A percentile compares a stretch with the other conserved stretches of the same genome.
These are phyloP conservation scores for Miniopterus natalensis DNA, from an alignment of 2,113 vertebrate genomes.

Conservation along the genomic window DNA sequence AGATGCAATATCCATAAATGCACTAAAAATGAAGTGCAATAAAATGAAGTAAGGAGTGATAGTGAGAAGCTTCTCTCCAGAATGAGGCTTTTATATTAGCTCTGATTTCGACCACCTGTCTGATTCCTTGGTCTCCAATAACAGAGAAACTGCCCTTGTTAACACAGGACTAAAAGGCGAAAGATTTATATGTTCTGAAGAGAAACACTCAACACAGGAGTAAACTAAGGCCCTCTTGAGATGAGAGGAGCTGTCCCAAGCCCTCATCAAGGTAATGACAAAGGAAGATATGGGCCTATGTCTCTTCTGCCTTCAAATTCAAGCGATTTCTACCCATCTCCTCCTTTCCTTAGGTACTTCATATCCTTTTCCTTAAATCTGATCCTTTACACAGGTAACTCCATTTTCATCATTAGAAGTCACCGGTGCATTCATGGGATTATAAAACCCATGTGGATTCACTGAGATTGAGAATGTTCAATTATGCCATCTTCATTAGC, in stretches of 20 bases:
- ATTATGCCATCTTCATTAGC: conserved; percentile 47
- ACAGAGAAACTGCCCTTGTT: background rate
- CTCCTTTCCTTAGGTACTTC: background rate
- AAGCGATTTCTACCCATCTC: background rate
- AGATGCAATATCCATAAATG: background rate
- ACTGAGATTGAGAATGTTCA: conserved; percentile 29
- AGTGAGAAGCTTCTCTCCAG: background rate
- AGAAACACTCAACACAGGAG: background rate
- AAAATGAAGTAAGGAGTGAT: background rate
- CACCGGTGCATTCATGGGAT: background rate
- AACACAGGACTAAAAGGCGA: background rate
- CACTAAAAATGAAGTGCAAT: background rate
- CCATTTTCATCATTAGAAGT: conserved; percentile 11
- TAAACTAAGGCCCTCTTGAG: background rate
- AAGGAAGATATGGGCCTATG: background rate
- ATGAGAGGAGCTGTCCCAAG: background rate
- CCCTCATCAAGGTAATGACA: background rate
- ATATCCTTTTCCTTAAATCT: background rate
- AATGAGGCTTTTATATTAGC: background rate
- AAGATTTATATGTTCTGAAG: too few species aligned
- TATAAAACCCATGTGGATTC: conserved; percentile 24
- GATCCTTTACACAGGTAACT: background rate
- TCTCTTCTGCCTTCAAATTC: background rate
- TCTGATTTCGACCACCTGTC: background rate
- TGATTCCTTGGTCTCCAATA: background rate